A percentile compares a stretch with the other conserved stretches of the same genome.
These are phyloP conservation scores for Ostrea denselamellosa DNA, from an alignment of 1,140 invertebrate species.

Conservation along the genomic window DNA sequence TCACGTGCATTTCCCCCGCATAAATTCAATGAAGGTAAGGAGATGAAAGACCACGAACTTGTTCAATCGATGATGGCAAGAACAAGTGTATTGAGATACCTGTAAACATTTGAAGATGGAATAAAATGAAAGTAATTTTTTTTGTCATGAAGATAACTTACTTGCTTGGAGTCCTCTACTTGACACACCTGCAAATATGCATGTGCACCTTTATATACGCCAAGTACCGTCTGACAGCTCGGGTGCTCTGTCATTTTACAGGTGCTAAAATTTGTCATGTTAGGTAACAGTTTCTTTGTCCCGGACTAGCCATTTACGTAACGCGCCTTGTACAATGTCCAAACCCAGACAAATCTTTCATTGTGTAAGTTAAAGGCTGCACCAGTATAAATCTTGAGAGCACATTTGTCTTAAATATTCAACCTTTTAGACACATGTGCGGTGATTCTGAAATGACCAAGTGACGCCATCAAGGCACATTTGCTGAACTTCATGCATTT, in stretches of 20 bases:
- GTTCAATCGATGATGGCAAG: too few species aligned
- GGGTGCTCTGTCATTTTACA: not conserved
- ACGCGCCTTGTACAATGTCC: not conserved
- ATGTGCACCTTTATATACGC: constrained; percentile 13
- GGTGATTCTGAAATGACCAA: not conserved
- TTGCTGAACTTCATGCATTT: not conserved
- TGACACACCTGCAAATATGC: not conserved
- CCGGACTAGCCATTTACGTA: constrained; percentile 8
- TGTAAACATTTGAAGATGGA: too few species aligned
- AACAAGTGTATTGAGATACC: too few species aligned
- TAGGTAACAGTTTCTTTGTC: constrained; percentile 33
- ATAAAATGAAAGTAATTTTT: not conserved
- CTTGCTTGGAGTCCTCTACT: not conserved
- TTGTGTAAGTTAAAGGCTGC: not conserved
- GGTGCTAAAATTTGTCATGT: constrained; percentile 7
- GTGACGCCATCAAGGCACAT: not conserved
- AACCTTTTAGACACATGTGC: constrained; percentile 9
- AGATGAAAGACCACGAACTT: too few species aligned
- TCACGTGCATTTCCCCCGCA: too few species aligned
- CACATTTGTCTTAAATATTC: constrained; percentile 10
- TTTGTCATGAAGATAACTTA: not conserved
- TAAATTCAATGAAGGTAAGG: too few species aligned
- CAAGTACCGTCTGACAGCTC: not conserved
- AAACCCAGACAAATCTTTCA: constrained; percentile 14
- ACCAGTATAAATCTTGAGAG: not conserved